Percentiles rank a stretch among this genome's conserved stretches.
Conservation (phyloP, 2,797 vertebrate genomes). For the Scyliorhinus canicula region DNA sequence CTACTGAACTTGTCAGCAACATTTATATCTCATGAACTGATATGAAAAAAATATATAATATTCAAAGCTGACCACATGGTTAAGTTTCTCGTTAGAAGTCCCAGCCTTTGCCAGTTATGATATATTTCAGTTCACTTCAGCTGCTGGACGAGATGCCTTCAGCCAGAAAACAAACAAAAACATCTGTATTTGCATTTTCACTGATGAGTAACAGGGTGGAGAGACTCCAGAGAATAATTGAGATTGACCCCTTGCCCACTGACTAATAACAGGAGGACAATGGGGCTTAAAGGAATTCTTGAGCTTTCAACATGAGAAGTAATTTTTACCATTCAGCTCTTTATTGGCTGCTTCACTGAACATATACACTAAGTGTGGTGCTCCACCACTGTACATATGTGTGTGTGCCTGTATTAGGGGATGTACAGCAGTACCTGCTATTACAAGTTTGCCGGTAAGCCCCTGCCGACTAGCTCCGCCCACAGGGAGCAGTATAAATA, state of each 20-base stretch:
- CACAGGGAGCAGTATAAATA: too few relatives aligned
- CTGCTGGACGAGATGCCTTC: not conserved
- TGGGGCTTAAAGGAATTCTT: too few relatives aligned
- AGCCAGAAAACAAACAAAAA: not conserved
- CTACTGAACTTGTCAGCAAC: not conserved
- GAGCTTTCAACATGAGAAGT: not conserved
- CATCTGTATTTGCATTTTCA: not conserved
- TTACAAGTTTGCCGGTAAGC: too few relatives aligned
- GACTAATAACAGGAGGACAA: not conserved
- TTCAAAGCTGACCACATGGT: not conserved
- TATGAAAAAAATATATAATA: not conserved
- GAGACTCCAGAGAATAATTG: not conserved
- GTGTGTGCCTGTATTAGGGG: too few relatives aligned
- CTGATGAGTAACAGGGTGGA: conserved; percentile 1
- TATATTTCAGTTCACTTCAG: not conserved
- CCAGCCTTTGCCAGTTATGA: not conserved
- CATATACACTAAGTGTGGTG: too few relatives aligned
- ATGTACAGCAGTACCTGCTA: too few relatives aligned
- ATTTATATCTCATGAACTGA: not conserved
- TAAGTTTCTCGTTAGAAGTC: not conserved
- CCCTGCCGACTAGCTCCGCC: too few relatives aligned
- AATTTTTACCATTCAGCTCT: not conserved
- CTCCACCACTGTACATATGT: too few relatives aligned
- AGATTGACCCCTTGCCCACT: not conserved
- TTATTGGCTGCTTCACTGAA: not conserved